Base-by-base conservation (phyloP, 2,113 vertebrate genomes). In the Candoia aspera region DNA sequence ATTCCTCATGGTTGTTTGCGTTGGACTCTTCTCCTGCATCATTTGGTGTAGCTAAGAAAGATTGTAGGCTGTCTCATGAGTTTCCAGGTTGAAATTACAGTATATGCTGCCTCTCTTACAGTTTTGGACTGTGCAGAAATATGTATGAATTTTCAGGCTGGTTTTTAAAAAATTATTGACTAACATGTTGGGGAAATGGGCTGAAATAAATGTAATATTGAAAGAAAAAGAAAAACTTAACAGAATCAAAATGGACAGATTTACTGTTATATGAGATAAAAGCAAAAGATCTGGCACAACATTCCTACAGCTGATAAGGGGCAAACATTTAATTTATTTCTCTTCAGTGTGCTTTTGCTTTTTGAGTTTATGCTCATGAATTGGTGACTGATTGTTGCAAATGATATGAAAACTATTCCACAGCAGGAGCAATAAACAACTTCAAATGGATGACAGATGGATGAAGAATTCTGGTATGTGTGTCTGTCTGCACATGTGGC, bases 371-470 rank as follows among this genome's bases (percentile, higher is more conserved):
- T 79, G 42, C 21, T 84, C 89, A 90, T 55, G 86, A 95, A 96
- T 92, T 91, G 90, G 85, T 90, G 91, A 79, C 92, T 3, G 91
- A 86, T 86, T 95, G 93, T 94, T 83, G 86, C 91, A 94, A 89
- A 87, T 94, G 96, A 96, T 93, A 87, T 94, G 93, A 93, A 6
- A 87, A 87, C 91, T 93, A 95, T 95, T 95, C 96, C 3, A 92
- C 54, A 93, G 68, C 86, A 93, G 92, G 84, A 94, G 29, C 88
- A 95, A 91, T 95, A 90, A 79, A 83, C 86, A 87, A 88, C 93
- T 97, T 95, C 93, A 85, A 94, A 95, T 84, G 87, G 90, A 86
- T 95, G 94, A 90, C 93, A 94, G 96, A 94, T 93, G 91, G 90
- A 54, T 84, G 3, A 4, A 95, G 33, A 96, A 93, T 93, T 91